phyloP scores from a whole-genome alignment of 2,113 vertebrate species.

The Pedionomus torquatus region DNA sequence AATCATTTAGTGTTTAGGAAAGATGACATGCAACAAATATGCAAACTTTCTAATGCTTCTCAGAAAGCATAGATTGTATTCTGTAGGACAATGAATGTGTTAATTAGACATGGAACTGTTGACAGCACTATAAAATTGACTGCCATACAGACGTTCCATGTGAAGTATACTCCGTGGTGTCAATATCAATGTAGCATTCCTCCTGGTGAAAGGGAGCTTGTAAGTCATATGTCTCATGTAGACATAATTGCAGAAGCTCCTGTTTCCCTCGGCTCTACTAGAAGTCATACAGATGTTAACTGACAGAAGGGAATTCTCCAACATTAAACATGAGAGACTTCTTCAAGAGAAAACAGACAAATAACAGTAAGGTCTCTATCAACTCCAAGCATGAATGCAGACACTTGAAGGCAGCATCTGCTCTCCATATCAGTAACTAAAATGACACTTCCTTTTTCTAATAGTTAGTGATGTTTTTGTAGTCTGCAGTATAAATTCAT shows the following conservation, averaged over 20 bases:
- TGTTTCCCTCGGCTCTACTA: not conserved
- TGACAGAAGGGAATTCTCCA: not conserved
- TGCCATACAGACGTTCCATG: not conserved
- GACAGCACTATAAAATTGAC: not conserved
- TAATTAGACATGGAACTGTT: not conserved
- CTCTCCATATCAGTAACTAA: not conserved
- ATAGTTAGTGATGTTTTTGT: not conserved
- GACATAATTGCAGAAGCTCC: not conserved
- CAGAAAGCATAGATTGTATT: not conserved
- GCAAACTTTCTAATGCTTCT: not conserved
- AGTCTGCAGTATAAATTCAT: not conserved
- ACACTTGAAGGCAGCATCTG: not conserved
- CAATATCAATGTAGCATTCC: not conserved
- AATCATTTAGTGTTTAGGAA: not conserved
- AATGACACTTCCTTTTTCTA: not conserved
- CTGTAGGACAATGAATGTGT: not conserved
- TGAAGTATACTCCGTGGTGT: not conserved
- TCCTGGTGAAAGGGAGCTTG: not conserved
- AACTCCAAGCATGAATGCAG: not conserved
- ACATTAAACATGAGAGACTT: not conserved
- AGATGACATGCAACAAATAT: not conserved
- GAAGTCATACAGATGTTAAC: not conserved
- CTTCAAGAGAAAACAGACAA: not conserved
- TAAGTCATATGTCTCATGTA: not conserved
- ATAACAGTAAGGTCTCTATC: not conserved